phyloP scores from a whole-genome alignment of 2,888 invertebrate genomes.

The Idaea biselata region DNA sequence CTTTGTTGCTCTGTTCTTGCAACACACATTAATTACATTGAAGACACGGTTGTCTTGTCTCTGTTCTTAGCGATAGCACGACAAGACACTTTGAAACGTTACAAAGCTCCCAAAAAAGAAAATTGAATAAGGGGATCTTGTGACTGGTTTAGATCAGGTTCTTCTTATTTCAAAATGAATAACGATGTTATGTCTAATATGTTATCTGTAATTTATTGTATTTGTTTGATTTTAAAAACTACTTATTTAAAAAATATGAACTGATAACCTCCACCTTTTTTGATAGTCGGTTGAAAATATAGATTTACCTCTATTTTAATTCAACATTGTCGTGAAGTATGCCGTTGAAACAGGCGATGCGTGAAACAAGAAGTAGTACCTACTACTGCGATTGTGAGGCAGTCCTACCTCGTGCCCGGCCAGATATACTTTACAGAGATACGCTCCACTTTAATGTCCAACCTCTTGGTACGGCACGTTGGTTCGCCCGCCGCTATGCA shows the following conservation, averaged over 20 bases:
- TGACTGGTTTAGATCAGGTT: not conserved
- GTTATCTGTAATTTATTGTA: too few relatives aligned
- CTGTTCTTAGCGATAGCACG: not conserved
- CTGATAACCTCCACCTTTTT: too few relatives aligned
- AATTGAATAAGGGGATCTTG: not conserved
- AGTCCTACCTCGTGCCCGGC: conserved; percentile 46
- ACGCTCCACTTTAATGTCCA: conserved; percentile 57
- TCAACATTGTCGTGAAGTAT: conserved; percentile 14
- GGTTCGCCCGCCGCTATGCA: conserved; percentile 33
- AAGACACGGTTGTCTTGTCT: conserved; percentile 5
- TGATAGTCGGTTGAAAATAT: too few relatives aligned
- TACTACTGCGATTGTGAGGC: conserved; percentile 51
- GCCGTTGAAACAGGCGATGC: conserved; percentile 56
- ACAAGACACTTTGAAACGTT: not conserved
- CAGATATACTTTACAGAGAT: conserved; percentile 63
- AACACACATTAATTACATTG: conserved; percentile 14
- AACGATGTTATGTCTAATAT: not conserved
- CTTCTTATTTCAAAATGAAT: not conserved
- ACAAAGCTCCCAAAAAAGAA: not conserved
- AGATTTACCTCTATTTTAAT: not conserved
- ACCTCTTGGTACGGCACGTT: conserved; percentile 49
- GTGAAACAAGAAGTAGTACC: conserved; percentile 60
- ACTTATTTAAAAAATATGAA: too few relatives aligned
- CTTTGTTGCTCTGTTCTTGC: conserved; percentile 8
- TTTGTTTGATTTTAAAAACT: too few relatives aligned